A percentile compares a stretch with the other conserved stretches of the same genome.
Evolutionary conservation across 2,113 vertebrate genomes (phyloP).

Genomic region (Sterrhoptilus dennistouni): DNA sequence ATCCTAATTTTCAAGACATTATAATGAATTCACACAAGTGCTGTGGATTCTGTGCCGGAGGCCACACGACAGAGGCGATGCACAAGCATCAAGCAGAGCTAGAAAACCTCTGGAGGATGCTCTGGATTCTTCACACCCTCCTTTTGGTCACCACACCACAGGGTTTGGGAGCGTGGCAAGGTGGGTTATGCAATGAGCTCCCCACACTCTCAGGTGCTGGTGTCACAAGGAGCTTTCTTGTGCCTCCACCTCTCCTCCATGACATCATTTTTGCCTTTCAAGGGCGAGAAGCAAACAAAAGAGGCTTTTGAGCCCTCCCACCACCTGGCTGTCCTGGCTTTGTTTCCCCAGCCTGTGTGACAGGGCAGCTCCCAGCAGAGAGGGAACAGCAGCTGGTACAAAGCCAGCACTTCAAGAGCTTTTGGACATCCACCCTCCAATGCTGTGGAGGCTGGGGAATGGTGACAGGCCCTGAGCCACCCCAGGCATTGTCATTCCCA

Average conservation of each 20-base stretch:
- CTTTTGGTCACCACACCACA: neutral
- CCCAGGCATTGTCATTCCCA: neutral
- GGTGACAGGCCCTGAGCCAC: neutral
- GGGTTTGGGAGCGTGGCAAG: neutral
- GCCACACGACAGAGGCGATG: fast-evolving
- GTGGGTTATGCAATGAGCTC: neutral
- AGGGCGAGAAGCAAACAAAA: neutral
- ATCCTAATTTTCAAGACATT: neutral
- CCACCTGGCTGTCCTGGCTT: neutral
- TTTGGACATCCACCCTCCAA: neutral
- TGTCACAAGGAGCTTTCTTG: neutral
- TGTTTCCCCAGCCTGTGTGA: slow-evolving; percentile 32
- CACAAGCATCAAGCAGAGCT: neutral
- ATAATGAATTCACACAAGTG: neutral
- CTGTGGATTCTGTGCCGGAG: fast-evolving
- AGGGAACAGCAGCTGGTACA: neutral
- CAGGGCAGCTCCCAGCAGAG: neutral
- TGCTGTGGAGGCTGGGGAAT: fast-evolving
- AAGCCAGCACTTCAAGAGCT: neutral
- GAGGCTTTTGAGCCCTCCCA: neutral
- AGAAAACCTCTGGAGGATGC: neutral
- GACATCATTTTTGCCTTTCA: neutral
- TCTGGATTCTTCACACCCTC: neutral
- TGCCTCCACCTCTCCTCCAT: neutral
- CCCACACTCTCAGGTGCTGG: neutral